phyloP scores from a whole-genome alignment of 2,888 invertebrate genomes.

The Cheilosia scutellata region DNA sequence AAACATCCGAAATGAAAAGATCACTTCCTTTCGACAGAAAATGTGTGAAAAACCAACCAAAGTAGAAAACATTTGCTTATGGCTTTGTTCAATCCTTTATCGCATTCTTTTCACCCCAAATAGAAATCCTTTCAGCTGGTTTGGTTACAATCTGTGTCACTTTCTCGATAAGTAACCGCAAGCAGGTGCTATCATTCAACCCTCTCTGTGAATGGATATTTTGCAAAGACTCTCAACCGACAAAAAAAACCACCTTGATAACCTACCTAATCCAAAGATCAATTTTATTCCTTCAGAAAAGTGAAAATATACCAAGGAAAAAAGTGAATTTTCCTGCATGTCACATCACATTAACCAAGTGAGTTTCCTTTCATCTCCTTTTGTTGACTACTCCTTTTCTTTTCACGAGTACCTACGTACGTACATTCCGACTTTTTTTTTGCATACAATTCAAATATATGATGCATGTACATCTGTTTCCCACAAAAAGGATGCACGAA shows the following conservation, averaged over 20 bases:
- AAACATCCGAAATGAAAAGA: neutral
- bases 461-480: constrained; percentile 60
- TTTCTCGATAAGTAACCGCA: constrained; percentile 42
- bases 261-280: constrained; percentile 23
- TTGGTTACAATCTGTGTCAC: constrained; percentile 43
- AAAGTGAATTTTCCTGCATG: constrained; percentile 58
- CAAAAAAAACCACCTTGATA: constrained; percentile 5
- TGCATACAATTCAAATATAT: constrained; percentile 68
- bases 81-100: constrained; percentile 35
- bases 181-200: constrained; percentile 58
- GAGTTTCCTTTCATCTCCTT: constrained; percentile 45
- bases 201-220: constrained; percentile 26
- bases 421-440: constrained; percentile 26
- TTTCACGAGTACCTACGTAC: constrained; percentile 35
- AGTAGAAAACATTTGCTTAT: constrained; percentile 20
- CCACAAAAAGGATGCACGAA: constrained; percentile 57
- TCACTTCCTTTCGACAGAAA: constrained; percentile 1
- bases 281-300: constrained; percentile 21
- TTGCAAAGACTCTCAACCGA: constrained; percentile 34
- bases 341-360: constrained; percentile 61
- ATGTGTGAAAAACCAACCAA: constrained; percentile 17
- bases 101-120: neutral
- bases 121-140: constrained; percentile 41
- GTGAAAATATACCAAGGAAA: constrained; percentile 29
- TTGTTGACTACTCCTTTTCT: constrained; percentile 70